These are phyloP conservation scores for Drosophila mettleri DNA, from an alignment of 2,888 invertebrate genomes.

Conservation along the genomic window DNA sequence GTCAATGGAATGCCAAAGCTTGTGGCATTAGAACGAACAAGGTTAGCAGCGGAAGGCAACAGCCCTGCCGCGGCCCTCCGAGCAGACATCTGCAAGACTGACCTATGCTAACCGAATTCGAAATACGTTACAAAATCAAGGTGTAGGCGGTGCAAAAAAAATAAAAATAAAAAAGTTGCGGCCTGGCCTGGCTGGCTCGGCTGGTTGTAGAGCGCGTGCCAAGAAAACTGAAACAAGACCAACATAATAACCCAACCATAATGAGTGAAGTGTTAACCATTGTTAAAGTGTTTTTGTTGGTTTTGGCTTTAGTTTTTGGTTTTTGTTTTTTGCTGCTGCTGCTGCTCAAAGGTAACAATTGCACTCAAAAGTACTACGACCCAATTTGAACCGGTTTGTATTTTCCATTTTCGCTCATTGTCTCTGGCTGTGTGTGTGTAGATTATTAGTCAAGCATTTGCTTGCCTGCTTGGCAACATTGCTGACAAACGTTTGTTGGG, in stretches of 20 bases:
- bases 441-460: slow-evolving; percentile 36
- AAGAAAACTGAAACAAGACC: slow-evolving; percentile 66
- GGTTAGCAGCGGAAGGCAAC: slow-evolving; percentile 55
- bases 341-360: slow-evolving; percentile 77
- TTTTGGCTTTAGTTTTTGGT: too few species aligned
- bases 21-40: slow-evolving; percentile 70
- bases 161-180: too few species aligned
- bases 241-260: slow-evolving; percentile 70
- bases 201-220: slow-evolving; percentile 64
- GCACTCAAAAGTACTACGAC: slow-evolving; percentile 83
- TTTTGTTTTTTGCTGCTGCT: slow-evolving; percentile 17
- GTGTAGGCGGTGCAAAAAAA: slow-evolving; percentile 31
- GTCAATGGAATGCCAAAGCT: slow-evolving; percentile 55
- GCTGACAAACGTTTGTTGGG: slow-evolving; percentile 27
- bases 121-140: slow-evolving; percentile 70
- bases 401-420: slow-evolving; percentile 44
- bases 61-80: slow-evolving; percentile 37
- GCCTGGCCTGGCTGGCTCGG: neutral
- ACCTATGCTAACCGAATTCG: slow-evolving; percentile 73
- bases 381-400: slow-evolving; percentile 82
- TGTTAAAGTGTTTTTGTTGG: slow-evolving; percentile 23
- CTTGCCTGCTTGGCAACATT: slow-evolving; percentile 45
- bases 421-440: slow-evolving; percentile 18
- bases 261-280: slow-evolving; percentile 60
- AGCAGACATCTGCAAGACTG: slow-evolving; percentile 20